Evolutionary conservation across 2,113 vertebrate species (phyloP).

Genomic region (Lichenostomus cassidix): DNA sequence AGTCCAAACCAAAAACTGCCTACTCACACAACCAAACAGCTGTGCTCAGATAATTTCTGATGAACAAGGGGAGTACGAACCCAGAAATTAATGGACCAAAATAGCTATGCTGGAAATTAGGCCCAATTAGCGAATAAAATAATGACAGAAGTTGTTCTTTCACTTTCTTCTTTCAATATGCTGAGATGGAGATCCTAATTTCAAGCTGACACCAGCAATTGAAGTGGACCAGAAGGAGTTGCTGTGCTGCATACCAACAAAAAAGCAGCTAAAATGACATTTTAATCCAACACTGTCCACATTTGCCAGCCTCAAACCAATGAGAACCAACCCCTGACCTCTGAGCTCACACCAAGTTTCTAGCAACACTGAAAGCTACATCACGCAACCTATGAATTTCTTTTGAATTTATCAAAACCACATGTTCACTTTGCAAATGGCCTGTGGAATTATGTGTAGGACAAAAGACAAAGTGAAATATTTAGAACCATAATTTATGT

Average conservation of each 20-base stretch:
- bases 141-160: not conserved
- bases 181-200: not conserved
- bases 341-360: not conserved
- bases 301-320: not conserved
- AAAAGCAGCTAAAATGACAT: not conserved
- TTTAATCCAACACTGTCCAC: not conserved
- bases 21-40: not conserved
- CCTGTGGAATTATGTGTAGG: not conserved
- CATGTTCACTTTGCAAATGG: not conserved
- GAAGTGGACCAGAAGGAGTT: fast-evolving
- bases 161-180: not conserved
- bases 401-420: not conserved
- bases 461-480: not conserved
- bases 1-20: not conserved
- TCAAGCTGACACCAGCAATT: not conserved
- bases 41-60: not conserved
- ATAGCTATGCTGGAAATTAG: not conserved
- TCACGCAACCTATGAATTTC: not conserved
- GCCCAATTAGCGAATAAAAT: not conserved
- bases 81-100: not conserved
- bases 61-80: not conserved
- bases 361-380: fast-evolving
- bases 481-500: not conserved
- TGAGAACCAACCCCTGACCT: not conserved
- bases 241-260: not conserved